Conservation (phyloP, 1,140 invertebrate genomes). For the Elysia chlorotica region DNA sequence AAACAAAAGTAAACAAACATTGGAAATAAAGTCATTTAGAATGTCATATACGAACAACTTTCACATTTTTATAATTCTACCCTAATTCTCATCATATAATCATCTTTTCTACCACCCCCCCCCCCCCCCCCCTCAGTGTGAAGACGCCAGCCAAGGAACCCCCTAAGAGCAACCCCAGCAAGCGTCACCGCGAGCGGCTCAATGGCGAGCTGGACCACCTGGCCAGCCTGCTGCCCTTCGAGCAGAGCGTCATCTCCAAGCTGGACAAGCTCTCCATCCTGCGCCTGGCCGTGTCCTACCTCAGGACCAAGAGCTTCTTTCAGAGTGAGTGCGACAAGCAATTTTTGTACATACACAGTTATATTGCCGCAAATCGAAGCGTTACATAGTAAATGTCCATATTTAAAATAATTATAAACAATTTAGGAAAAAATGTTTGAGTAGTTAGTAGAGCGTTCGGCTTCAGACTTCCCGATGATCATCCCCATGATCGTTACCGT, state of each 20-base stretch:
- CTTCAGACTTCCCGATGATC: too few species aligned
- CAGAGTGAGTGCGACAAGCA: conserved; percentile 90
- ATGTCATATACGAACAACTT: not conserved
- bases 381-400: too few species aligned
- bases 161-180: conserved; percentile 98
- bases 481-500: too few species aligned
- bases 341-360: too few species aligned
- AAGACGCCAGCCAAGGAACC: conserved; percentile 95
- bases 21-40: too few species aligned
- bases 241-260: conserved; percentile 97
- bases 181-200: conserved; percentile 93
- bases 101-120: not conserved
- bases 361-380: too few species aligned
- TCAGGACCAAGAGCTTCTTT: conserved; percentile 98
- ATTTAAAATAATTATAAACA: too few species aligned
- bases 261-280: conserved; percentile 97
- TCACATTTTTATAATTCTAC: not conserved
- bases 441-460: too few species aligned
- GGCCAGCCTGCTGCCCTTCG: conserved; percentile 96
- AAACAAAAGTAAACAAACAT: too few species aligned
- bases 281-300: conserved; percentile 94
- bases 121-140: conserved; percentile 70
- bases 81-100: too few species aligned
- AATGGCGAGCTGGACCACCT: conserved; percentile 98
- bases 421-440: too few species aligned